Evolutionary conservation across 2,113 vertebrate species (phyloP), one percentile per base, ranked within the genome.

Genomic region (Lophius piscatorius): DNA sequence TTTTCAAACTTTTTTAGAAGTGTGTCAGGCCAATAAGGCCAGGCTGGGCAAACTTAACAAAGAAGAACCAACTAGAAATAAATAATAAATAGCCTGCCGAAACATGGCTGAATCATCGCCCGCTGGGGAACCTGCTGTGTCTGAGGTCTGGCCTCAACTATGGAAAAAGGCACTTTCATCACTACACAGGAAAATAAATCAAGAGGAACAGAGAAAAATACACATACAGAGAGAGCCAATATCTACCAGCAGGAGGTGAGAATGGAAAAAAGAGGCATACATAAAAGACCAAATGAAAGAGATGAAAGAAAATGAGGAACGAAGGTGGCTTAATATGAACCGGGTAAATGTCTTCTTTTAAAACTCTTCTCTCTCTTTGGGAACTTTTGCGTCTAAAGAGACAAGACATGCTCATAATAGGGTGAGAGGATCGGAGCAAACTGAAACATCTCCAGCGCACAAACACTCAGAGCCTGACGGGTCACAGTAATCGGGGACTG

Each of bases 101-200:
- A 64, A 66, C 69, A 40, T 3, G 0, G 52, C 51, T 58, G 79
- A 78, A 55, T 80, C 68, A 66, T 80, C 74, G 51, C 70, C 69
- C 36, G 8, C 16, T 41, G 51, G 36, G 70, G 45, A 64, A 66
- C 58, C 72, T 63, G 79, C 76, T 71, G 63, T 3, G 20, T 36
- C 58, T 48, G 63, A 67, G 72, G 13, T 46, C 52, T 22, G 55
- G 36, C 39, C 56, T 76, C 48, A 54, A 66, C 50, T 47, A 41
- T 5, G 26, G 67, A 64, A n/a, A n/a, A n/a, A n/a, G n/a, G 36
- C 69, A 33, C 66, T 71, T 68, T 69, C 58, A 61, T 72, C 66
- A 33, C 20, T 4, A 13, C 28, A 51, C 29, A 17, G 22, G 29
- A n/a, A 33, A 16, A 1, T n/a, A n/a, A n/a, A n/a, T n/a, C n/a